Conservation (phyloP, 1,140 invertebrate species). For the Stegodyphus dumicola region DNA sequence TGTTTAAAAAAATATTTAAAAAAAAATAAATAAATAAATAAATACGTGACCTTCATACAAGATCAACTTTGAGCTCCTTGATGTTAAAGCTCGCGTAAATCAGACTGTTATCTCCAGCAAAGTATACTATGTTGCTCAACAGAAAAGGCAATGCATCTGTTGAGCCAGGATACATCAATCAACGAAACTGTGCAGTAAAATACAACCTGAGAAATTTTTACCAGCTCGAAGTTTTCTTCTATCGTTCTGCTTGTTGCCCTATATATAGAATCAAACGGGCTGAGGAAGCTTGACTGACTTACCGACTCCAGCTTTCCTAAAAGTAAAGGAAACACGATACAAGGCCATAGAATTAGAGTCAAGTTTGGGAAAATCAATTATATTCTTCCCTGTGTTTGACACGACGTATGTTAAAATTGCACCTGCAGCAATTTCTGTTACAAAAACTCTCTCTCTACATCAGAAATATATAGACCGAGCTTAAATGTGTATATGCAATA, state of each 20-base stretch:
- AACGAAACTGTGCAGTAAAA: slow-evolving; percentile 18
- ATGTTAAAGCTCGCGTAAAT: slow-evolving; percentile 41
- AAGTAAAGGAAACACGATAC: slow-evolving; percentile 47
- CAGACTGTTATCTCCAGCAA: slow-evolving; percentile 38
- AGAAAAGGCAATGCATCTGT: background rate
- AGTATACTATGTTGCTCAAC: slow-evolving; percentile 28
- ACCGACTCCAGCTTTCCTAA: background rate
- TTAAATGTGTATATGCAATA: no score
- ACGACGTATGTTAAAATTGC: background rate
- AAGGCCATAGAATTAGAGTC: slow-evolving; percentile 23
- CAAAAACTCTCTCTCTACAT: background rate
- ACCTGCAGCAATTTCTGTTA: background rate
- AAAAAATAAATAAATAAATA: no score
- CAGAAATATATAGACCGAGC: no score
- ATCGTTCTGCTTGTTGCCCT: background rate
- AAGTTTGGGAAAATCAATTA: slow-evolving; percentile 53
- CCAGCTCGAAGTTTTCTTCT: slow-evolving; percentile 8
- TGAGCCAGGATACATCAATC: slow-evolving; percentile 21
- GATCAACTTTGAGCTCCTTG: no score
- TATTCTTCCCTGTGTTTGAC: slow-evolving; percentile 1
- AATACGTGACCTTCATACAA: background rate
- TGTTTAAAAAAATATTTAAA: no score
- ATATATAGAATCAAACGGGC: slow-evolving; percentile 28
- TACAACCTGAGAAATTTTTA: slow-evolving; percentile 29
- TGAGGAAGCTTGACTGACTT: slow-evolving; percentile 12